phyloP scores from a whole-genome alignment of 2,797 vertebrate species.

The Emys orbicularis region DNA sequence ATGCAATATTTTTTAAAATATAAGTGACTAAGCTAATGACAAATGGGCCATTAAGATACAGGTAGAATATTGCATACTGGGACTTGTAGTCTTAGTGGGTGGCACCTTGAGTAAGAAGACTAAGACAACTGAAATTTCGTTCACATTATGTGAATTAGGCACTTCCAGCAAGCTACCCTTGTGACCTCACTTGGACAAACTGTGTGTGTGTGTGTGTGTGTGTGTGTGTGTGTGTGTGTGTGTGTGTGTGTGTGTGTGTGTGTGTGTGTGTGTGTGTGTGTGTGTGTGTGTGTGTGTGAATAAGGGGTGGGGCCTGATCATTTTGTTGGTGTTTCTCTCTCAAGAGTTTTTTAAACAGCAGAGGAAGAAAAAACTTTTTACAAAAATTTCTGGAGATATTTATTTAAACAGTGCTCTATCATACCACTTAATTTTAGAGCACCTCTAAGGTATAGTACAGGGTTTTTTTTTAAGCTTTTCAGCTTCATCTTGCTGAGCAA shows the following conservation, averaged over 20 bases:
- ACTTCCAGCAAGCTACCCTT: not conserved
- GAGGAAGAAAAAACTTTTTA: not conserved
- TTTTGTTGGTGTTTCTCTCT: not conserved
- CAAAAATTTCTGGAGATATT: not conserved
- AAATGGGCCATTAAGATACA: constrained; percentile 36
- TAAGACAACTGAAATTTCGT: constrained; percentile 42
- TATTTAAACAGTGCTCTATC: not conserved
- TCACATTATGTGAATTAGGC: constrained; percentile 11
- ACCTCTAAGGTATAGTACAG: not conserved
- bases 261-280: not conserved
- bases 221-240: no score
- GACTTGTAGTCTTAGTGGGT: constrained; percentile 25
- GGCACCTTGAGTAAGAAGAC: constrained; percentile 30
- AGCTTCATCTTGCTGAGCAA: not conserved
- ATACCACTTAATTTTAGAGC: not conserved
- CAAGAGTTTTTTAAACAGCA: not conserved
- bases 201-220: not conserved
- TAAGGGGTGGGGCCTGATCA: not conserved
- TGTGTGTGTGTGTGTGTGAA: not conserved
- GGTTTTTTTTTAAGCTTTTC: not conserved
- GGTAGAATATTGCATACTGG: not conserved
- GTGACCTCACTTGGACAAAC: not conserved
- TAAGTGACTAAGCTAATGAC: constrained; percentile 48
- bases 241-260: not conserved
- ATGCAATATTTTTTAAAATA: not conserved